Percentiles rank a stretch among this genome's conserved stretches.
Conservation (phyloP, 2,797 vertebrate genomes). For the Danio choprae region DNA sequence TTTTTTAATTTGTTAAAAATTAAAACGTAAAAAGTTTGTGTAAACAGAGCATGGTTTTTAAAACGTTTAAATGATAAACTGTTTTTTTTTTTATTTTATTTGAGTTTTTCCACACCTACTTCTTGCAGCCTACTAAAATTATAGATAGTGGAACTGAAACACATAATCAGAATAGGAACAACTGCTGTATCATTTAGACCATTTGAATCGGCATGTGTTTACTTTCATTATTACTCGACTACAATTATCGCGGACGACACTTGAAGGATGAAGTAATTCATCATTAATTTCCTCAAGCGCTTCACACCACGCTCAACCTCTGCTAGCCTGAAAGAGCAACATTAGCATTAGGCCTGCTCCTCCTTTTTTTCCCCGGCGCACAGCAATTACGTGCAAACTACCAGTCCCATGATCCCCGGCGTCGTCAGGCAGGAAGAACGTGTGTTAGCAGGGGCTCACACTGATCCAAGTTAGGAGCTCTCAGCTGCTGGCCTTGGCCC, state of each 20-base stretch:
- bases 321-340: not conserved
- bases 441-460: conserved; percentile 80
- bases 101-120: no score
- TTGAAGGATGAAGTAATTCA: not conserved
- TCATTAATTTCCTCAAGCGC: not conserved
- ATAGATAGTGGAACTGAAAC: not conserved
- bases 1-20: no score
- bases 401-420: conserved; percentile 78
- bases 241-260: not conserved
- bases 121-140: not conserved
- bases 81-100: no score
- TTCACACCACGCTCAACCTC: not conserved
- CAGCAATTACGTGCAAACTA: conserved; percentile 69
- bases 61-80: no score
- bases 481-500: conserved; percentile 92
- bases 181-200: not conserved
- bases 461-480: conserved; percentile 91
- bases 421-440: conserved; percentile 81
- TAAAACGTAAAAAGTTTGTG: not conserved
- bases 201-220: not conserved
- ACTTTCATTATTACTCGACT: not conserved
- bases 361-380: conserved; percentile 21
- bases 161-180: not conserved
- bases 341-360: conserved; percentile 18
- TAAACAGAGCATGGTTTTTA: not conserved